Conservation (phyloP, 2,888 invertebrate species). For the Dynastes tityus region DNA sequence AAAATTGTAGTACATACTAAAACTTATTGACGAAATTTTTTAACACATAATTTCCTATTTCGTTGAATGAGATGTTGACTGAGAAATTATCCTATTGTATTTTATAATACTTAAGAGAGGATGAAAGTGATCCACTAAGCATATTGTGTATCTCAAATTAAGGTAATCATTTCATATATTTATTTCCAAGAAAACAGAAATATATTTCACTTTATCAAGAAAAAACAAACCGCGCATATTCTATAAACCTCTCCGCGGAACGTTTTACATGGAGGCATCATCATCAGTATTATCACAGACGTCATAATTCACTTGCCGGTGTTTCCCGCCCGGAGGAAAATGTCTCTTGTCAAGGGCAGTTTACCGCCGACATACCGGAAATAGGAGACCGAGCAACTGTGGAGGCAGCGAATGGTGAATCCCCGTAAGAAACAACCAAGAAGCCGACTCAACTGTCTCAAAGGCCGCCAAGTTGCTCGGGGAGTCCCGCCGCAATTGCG, state of each 20-base stretch:
- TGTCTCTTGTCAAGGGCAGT: constrained; percentile 28
- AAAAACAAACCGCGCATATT: background rate
- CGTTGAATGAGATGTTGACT: too few relatives aligned
- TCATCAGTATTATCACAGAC: constrained; percentile 24
- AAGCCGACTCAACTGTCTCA: background rate
- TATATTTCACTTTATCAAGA: too few relatives aligned
- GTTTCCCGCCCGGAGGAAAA: background rate
- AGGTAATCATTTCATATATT: too few relatives aligned
- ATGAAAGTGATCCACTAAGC: too few relatives aligned
- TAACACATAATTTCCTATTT: too few relatives aligned
- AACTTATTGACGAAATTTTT: too few relatives aligned
- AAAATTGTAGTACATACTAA: too few relatives aligned
- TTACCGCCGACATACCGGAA: constrained; percentile 2
- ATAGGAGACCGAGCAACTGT: background rate
- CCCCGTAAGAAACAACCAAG: background rate
- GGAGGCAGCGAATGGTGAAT: background rate
- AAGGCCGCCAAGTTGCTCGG: constrained; percentile 27
- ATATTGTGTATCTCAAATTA: too few relatives aligned
- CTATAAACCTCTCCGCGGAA: constrained; percentile 19
- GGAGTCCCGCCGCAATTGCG: constrained; percentile 31
- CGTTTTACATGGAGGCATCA: too few relatives aligned
- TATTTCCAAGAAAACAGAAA: too few relatives aligned
- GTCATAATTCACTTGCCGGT: constrained; percentile 29
- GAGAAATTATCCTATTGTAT: too few relatives aligned
- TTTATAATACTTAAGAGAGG: too few relatives aligned